These are phyloP conservation scores for Nasua narica DNA, from an alignment of 2,797 vertebrate genomes.

Conservation along the genomic window DNA sequence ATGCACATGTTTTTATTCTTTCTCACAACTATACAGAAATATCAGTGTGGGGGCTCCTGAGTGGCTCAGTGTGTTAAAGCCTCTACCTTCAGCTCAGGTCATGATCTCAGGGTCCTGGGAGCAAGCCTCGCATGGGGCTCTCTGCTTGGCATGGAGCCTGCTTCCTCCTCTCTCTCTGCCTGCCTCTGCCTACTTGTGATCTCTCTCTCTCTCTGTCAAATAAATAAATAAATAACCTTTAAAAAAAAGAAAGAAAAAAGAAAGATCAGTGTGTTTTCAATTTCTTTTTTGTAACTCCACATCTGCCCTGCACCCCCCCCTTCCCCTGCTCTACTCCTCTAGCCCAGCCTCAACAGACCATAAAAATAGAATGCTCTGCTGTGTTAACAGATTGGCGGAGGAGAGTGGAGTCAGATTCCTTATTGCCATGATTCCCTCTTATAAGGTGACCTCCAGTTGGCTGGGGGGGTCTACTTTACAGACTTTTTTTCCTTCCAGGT, in stretches of 20 bases:
- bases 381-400: not conserved
- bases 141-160: no score
- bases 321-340: not conserved
- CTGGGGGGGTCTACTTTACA: not conserved
- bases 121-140: no score
- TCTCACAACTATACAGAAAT: not conserved
- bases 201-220: no score
- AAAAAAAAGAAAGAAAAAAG: no score
- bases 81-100: no score
- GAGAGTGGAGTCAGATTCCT: not conserved
- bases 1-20: not conserved
- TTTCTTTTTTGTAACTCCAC: not conserved
- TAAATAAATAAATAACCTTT: no score
- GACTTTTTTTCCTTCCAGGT: not conserved
- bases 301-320: not conserved
- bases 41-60: not conserved
- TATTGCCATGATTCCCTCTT: not conserved
- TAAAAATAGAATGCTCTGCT: not conserved
- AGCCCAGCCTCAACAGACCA: not conserved
- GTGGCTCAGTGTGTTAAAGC: no score
- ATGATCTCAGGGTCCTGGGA: no score
- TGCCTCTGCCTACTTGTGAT: no score
- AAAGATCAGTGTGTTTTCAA: not conserved
- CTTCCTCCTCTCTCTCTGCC: no score
- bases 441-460: not conserved